A percentile compares a stretch with the other conserved stretches of the same genome.
Conservation (phyloP, 2,888 invertebrate genomes). For the Nymphalis urticae region DNA sequence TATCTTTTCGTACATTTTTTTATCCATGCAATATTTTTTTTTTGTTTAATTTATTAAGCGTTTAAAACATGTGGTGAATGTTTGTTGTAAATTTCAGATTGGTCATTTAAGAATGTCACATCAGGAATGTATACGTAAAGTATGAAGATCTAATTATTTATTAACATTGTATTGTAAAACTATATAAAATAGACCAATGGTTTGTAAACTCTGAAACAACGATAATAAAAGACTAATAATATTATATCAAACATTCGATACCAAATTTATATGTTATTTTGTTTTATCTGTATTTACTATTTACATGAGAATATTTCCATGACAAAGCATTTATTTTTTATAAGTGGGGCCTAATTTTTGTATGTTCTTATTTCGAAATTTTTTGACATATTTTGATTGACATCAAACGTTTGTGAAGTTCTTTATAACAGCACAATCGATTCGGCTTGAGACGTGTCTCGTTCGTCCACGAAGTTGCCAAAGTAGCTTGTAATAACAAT, state of each 20-base stretch:
- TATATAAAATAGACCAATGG: constrained; percentile 47
- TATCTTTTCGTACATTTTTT: neutral
- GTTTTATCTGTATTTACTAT: constrained; percentile 62
- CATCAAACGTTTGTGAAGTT: constrained; percentile 38
- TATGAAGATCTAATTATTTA: constrained; percentile 43
- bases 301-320: constrained; percentile 62
- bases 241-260: constrained; percentile 31
- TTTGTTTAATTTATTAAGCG: neutral
- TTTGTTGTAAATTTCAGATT: constrained; percentile 67
- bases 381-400: constrained; percentile 18
- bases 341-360: constrained; percentile 76
- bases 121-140: constrained; percentile 73
- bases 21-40: neutral
- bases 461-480: constrained; percentile 79
- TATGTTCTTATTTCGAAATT: constrained; percentile 42
- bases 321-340: constrained; percentile 73
- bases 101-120: constrained; percentile 79
- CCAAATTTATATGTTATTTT: constrained; percentile 42
- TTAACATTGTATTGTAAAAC: constrained; percentile 37
- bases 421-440: constrained; percentile 57
- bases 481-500: constrained; percentile 68
- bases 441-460: constrained; percentile 61
- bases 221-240: constrained; percentile 68
- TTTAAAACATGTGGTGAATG: constrained; percentile 19
- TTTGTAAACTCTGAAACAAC: constrained; percentile 67